A percentile compares a stretch with the other conserved stretches of the same genome.
Evolutionary conservation across 1,140 invertebrate genomes (phyloP).

Genomic region (Chymomyza costata): DNA sequence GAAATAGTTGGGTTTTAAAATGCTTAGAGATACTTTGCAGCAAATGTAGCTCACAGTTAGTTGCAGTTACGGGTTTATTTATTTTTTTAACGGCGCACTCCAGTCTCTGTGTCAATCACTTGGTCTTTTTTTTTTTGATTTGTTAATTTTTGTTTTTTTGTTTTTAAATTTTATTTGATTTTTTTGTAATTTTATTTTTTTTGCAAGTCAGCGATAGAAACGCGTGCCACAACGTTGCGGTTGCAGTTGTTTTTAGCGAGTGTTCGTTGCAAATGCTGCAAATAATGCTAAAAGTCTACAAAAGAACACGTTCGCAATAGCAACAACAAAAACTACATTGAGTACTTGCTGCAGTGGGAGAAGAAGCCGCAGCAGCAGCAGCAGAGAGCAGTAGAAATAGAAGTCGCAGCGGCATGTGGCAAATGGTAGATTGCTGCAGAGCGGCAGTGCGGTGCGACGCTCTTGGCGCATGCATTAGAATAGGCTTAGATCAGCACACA

Average conservation of each 20-base stretch:
- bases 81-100: conserved; percentile 4
- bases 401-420: conserved; percentile 57
- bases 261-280: conserved; percentile 75
- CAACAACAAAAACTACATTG: conserved; percentile 31
- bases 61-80: neutral
- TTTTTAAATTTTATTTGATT: conserved; percentile 16
- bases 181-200: conserved; percentile 30
- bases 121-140: conserved; percentile 6
- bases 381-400: conserved; percentile 18
- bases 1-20: too few species aligned
- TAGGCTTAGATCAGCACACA: conserved; percentile 62
- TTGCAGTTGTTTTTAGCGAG: conserved; percentile 75
- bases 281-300: conserved; percentile 74
- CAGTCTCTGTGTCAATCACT: conserved; percentile 15
- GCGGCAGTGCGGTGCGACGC: too few species aligned
- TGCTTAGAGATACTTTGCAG: conserved; percentile 12
- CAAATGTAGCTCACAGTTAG: conserved; percentile 6
- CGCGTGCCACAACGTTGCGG: conserved; percentile 75
- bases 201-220: conserved; percentile 59
- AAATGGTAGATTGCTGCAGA: conserved; percentile 51
- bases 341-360: conserved; percentile 6
- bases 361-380: neutral
- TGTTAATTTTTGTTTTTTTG: conserved; percentile 8
- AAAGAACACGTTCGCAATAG: conserved; percentile 68
- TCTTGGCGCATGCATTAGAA: conserved; percentile 51